Evolutionary conservation across 2,113 vertebrate genomes (phyloP).

Genomic region (Caranx melampygus): DNA sequence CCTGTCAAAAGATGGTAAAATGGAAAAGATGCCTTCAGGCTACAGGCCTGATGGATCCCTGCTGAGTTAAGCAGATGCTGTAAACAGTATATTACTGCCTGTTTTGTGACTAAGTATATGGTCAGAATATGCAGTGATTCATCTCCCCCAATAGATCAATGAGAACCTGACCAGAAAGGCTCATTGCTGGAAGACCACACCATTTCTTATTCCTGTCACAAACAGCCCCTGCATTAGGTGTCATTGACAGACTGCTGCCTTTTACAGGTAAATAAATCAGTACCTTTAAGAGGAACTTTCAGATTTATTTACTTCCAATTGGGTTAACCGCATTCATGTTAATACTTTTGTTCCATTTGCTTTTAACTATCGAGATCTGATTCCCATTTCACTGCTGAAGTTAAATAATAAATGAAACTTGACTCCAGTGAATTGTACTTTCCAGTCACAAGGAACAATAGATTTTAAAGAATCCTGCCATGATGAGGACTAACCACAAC

Average conservation of each 20-base stretch:
- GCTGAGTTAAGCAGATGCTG: slow-evolving; percentile 35
- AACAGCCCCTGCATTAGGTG: neutral
- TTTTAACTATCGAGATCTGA: neutral
- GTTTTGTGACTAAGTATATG: slow-evolving; percentile 34
- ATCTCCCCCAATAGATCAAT: slow-evolving; percentile 39
- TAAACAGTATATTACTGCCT: slow-evolving; percentile 6
- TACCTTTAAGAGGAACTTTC: neutral
- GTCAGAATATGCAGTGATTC: slow-evolving; percentile 29
- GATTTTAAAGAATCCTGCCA: neutral
- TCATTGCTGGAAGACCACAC: slow-evolving; percentile 41
- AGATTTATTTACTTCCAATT: neutral
- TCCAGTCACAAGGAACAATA: neutral
- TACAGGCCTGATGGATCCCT: slow-evolving; percentile 15
- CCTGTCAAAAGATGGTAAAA: slow-evolving; percentile 34
- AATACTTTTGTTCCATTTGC: neutral
- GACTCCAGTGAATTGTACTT: neutral
- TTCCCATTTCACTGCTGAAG: neutral
- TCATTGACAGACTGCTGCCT: neutral
- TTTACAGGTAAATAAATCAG: neutral
- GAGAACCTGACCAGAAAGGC: neutral
- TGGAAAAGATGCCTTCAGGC: neutral
- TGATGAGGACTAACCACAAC: neutral
- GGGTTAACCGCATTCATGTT: neutral
- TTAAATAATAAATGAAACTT: neutral
- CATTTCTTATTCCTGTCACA: slow-evolving; percentile 2